phyloP scores from a whole-genome alignment of 37 sponge, comb jelly and placozoan genomes.

The Amphimedon queenslandica region DNA sequence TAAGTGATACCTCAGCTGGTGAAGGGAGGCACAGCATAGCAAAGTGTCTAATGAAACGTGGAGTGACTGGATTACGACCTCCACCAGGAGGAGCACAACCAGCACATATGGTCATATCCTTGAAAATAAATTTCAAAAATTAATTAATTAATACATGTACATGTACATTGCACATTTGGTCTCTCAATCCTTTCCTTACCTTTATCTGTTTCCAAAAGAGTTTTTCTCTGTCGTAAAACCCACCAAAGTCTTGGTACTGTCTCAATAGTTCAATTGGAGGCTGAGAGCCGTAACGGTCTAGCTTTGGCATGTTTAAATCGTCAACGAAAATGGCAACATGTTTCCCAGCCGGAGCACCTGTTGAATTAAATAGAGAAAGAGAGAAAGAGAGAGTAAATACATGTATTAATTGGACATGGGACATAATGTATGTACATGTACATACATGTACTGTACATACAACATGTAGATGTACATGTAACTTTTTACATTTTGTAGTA shows the following conservation, averaged over 20 bases:
- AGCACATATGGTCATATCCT: conserved; percentile 93
- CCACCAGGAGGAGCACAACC: conserved; percentile 99
- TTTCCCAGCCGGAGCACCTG: conserved; percentile 97
- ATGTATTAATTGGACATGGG: not conserved
- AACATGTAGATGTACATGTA: conserved; percentile 9
- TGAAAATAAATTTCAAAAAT: not conserved
- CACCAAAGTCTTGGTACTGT: conserved; percentile 96
- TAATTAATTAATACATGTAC: not conserved
- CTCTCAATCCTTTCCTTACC: conserved; percentile 5
- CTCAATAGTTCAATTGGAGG: conserved; percentile 97
- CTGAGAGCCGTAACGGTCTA: conserved; percentile 98
- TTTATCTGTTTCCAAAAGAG: conserved; percentile 97
- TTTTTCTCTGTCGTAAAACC: conserved; percentile 98
- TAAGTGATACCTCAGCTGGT: conserved; percentile 84
- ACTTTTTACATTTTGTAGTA: not conserved
- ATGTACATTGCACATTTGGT: no score
- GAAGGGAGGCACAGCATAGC: conserved; percentile 90
- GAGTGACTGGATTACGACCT: conserved; percentile 96
- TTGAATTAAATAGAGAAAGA: not conserved
- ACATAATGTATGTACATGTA: not conserved
- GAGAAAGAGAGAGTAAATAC: no score
- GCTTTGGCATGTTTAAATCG: conserved; percentile 99
- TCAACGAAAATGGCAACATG: conserved; percentile 92
- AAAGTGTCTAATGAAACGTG: conserved; percentile 95
- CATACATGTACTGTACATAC: conserved; percentile 2